Evolutionary conservation across 2,797 vertebrate genomes (phyloP), one percentile per base, ranked within the genome.

Genomic region (Enteromius afrohamiltoni): DNA sequence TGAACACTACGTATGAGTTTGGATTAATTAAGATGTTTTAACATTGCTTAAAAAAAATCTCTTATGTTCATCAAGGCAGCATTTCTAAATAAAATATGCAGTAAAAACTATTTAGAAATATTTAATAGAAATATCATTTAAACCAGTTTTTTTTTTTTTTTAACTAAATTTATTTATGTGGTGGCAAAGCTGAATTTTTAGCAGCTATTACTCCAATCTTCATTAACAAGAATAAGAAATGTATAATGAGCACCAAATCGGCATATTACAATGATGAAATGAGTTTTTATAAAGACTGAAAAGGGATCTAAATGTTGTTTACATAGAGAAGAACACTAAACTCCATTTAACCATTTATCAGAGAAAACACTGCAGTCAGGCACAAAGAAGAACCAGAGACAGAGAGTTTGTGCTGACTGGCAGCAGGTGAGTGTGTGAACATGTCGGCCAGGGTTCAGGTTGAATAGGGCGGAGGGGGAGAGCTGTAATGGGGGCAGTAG

Each of bases 341-440:
- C 42, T 45, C 42, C 3, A 45, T 45, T 13, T 45, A 45, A 45
- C 11, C 42, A 45, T 45, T 45, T 45, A n/a, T n/a, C 26, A 31
- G 16, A 4, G 8, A 31, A 51, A 51, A 75, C 13, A 73, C 26
- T 34, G 49, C 1, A 9, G 47, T 40, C 16, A 62, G 9, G 0
- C 34, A 77, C 37, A 64, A 23, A 29, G 37, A 62, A 62, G 17
- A 62, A 77, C 11, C 14, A 23, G 47, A 23, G 49, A 42, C 16
- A 55, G 31, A 60, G 53, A 75, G 21, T 58, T 64, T 21, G 40
- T 49, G 58, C 23, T 64, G 60, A 79, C 26, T 79, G 42, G 77
- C 26, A 79, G 42, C 77, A 70, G 65, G 65, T 80, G 78, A 69
- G 49, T 11, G 64, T 79, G 78, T 21, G 78, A 68, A 40, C 65